Base-by-base conservation (phyloP, 2,797 vertebrate species). In the Yasuhikotakia modesta region DNA sequence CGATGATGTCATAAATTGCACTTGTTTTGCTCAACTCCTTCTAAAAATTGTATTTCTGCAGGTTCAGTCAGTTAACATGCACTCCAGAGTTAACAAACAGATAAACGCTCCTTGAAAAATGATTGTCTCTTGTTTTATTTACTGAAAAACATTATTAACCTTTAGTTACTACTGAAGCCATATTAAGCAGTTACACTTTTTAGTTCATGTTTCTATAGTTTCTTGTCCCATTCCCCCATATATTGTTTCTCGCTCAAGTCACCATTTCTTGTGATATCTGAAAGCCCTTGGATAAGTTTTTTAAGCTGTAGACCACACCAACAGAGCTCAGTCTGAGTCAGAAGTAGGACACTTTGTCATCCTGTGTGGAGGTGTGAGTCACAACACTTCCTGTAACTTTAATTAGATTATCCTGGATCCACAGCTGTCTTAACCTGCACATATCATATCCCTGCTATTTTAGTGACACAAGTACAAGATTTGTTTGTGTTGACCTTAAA, bases 381-480 rank as follows among this genome's bases (percentile, higher is more conserved):
- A 50, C 50, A 69, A 58, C 76, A 74, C 53, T 30, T 64, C 16
- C 35, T 65, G 43, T 67, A 21, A 8, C 17, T 60, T 70, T 63
- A 21, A 0, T 81, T 45, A 24, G 45, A 65, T 63, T 76, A 66
- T n/a, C 73, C 45, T 60, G 57, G 39, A 52, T 57, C 13, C 35
- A 65, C 69, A 81, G 76, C 90, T 88, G 90, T 87, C 87, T 93
- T 92, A 90, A 90, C 90, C 91, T 27, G 27, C 90, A 91, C 84
- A 90, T 91, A 82, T 85, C 79, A 83, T 82, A 69, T 85, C 75
- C 75, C 69, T 66, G 73, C 72, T 61, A 24, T 35, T 61, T 17
- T 61, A 66, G 19, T 57, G 10, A 55, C 57, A 48, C 67, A 39
- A 45, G 24, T 19, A 16, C 55, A 17, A 45, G 76, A 53, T 76